phyloP scores from a whole-genome alignment of 2,888 invertebrate genomes.

The Nineta flava region DNA sequence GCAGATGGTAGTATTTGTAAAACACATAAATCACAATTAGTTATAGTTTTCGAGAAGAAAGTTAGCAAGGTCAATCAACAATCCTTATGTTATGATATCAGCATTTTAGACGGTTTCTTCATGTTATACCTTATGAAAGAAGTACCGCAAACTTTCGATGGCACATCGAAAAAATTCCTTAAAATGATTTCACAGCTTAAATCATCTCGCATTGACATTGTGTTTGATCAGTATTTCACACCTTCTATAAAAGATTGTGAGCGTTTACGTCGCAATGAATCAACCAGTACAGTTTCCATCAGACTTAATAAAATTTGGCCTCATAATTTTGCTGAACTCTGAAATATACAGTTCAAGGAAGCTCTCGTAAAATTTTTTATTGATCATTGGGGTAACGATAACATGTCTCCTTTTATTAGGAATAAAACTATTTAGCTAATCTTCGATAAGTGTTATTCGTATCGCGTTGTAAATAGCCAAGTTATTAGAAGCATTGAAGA shows the following conservation, averaged over 20 bases:
- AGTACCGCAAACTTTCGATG: constrained; percentile 10
- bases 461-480: constrained; percentile 3
- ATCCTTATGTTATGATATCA: neutral
- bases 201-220: constrained; percentile 10
- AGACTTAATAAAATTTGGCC: constrained; percentile 5
- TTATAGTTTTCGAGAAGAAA: constrained; percentile 8
- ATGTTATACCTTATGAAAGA: constrained; percentile 11
- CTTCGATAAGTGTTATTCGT: constrained; percentile 10
- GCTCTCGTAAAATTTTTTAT: constrained; percentile 11
- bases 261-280: constrained; percentile 10
- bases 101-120: constrained; percentile 10
- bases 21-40: constrained; percentile 9
- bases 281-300: neutral
- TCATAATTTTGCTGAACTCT: constrained; percentile 12
- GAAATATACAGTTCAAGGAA: constrained; percentile 13
- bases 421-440: constrained; percentile 10
- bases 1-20: constrained; percentile 9
- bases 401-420: constrained; percentile 12
- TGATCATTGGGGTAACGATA: constrained; percentile 11
- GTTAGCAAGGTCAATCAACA: neutral
- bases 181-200: constrained; percentile 7
- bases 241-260: constrained; percentile 14
- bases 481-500: constrained; percentile 6
- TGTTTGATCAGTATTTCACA: constrained; percentile 13
- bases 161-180: constrained; percentile 11